These are phyloP conservation scores for Vesta saturnalis DNA, from an alignment of 2,888 invertebrate genomes.

Conservation along the genomic window DNA sequence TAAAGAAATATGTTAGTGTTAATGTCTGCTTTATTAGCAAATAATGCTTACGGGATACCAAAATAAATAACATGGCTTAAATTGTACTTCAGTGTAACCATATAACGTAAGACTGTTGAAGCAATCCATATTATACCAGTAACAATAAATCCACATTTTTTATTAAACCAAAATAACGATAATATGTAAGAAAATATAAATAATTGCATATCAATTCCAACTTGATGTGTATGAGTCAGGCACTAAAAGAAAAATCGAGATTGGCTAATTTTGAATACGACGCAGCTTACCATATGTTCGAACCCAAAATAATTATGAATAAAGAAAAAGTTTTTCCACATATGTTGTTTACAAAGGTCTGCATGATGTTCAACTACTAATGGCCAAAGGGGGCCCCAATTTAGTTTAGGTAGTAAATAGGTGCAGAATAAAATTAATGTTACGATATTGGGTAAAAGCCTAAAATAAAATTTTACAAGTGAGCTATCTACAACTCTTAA, in stretches of 20 bases:
- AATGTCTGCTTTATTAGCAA: too few species aligned
- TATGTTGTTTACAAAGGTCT: constrained; percentile 69
- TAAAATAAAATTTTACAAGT: constrained; percentile 51
- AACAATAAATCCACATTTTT: constrained; percentile 62
- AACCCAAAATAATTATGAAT: constrained; percentile 76
- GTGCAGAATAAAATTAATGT: constrained; percentile 73
- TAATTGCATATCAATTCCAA: constrained; percentile 74
- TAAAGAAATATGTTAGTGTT: not conserved
- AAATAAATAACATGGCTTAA: constrained; percentile 72
- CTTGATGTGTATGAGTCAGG: constrained; percentile 72
- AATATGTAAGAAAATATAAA: constrained; percentile 70
- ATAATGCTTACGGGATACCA: constrained; percentile 69
- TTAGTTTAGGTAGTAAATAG: constrained; percentile 68
- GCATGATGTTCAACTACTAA: constrained; percentile 71
- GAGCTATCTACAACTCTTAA: too few species aligned
- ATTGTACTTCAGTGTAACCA: constrained; percentile 66
- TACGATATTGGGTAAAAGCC: constrained; percentile 69
- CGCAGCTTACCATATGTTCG: constrained; percentile 69
- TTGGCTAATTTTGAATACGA: not conserved
- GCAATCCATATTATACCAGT: constrained; percentile 62
- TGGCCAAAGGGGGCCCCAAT: constrained; percentile 74
- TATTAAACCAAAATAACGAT: constrained; percentile 65
- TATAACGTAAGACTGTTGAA: constrained; percentile 69
- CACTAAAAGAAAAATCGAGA: constrained; percentile 16
- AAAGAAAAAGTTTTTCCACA: constrained; percentile 74